phyloP scores from a whole-genome alignment of 2,888 invertebrate genomes.

The Aspidiotus destructor region DNA sequence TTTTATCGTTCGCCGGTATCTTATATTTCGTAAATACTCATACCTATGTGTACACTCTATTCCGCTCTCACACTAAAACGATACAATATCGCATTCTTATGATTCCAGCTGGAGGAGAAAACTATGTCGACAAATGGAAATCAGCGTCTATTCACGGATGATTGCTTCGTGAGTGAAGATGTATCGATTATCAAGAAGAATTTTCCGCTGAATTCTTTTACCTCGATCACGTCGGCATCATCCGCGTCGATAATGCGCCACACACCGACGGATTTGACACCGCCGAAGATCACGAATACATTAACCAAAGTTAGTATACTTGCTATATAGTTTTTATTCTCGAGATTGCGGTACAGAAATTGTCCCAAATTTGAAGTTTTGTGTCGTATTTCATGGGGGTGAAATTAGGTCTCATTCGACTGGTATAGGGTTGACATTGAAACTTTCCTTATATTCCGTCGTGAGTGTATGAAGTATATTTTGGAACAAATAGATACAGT shows the following conservation, averaged over 20 bases:
- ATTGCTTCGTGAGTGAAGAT: slow-evolving; percentile 13
- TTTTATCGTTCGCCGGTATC: no score
- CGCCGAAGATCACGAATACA: slow-evolving; percentile 38
- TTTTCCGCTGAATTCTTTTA: slow-evolving; percentile 19
- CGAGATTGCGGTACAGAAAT: background rate
- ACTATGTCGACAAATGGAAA: slow-evolving; percentile 15
- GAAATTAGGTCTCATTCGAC: no score
- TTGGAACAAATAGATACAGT: no score
- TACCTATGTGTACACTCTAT: no score
- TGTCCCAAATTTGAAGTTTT: no score
- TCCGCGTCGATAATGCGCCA: slow-evolving; percentile 37
- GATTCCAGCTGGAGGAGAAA: slow-evolving; percentile 7
- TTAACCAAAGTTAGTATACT: slow-evolving; percentile 37
- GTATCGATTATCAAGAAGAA: background rate
- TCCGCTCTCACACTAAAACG: no score
- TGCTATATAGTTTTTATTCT: background rate
- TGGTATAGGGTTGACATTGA: no score
- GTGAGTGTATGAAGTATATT: no score
- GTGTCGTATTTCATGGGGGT: no score
- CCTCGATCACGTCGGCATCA: slow-evolving; percentile 12
- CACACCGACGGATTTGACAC: slow-evolving; percentile 39
- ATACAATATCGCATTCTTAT: no score
- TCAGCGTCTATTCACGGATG: slow-evolving; percentile 22
- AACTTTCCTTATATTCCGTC: no score
- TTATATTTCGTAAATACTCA: no score